Base-by-base conservation (phyloP, 2,888 invertebrate species). In the Panzeria rudis region DNA sequence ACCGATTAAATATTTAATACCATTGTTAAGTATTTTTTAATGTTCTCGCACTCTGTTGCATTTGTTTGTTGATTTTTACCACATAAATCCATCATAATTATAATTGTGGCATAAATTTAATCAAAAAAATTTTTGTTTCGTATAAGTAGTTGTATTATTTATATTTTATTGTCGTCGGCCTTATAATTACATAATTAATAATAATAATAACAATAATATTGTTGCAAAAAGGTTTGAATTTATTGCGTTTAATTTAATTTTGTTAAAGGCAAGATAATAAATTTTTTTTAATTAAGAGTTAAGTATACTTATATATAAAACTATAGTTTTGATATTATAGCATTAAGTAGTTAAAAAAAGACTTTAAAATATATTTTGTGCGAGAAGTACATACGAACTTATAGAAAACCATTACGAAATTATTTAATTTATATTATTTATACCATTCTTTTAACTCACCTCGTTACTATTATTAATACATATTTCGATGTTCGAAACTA, bases 1-100 rank as follows among this genome's bases (percentile, higher is more conserved):
- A 83, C 72, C 78, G 83, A 83, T 83, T 83, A 77, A 83, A 61
- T 72, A 66, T 77, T 78, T 82, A 72, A 83, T 83, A 52, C 78
- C 71, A 54, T 78, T 78, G 72, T 83, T 72, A 83, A 83, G 66
- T 72, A 71, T 68, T 56, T 83, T 83, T 72, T 77, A 72, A 77
- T 77, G 59, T 52, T 77, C 62, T 77, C 38, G 56, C 56, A 59
- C 29, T 61, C 54, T 64, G 54, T 54, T 71, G 68, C 23, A 50
- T 11, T 71, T 56, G 62, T 62, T 64, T 77, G 83, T 68, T 83
- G 72, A 72, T 77, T 77, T 77, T 66, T 77, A 77, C 83, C 83
- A 64, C 77, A 77, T 72, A 77, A 77, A 77, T 83, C 77, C 83
- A 66, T 83, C 77, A 83, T 64, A 83, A 77, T 83, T 83, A 83